Evolutionary conservation across 2,113 vertebrate species (phyloP).

Genomic region (Ranitomeya imitator): DNA sequence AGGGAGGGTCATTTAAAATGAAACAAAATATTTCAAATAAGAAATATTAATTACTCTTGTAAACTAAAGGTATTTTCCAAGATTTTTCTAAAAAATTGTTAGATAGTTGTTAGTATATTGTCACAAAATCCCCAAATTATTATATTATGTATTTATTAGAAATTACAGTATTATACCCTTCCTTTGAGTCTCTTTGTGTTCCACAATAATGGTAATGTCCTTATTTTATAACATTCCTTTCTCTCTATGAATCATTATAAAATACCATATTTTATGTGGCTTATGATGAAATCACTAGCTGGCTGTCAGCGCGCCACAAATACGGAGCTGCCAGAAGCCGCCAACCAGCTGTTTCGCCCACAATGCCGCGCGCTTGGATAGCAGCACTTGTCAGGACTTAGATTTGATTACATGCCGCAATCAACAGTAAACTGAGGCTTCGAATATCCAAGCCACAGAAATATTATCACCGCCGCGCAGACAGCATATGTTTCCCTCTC

Average conservation of each 20-base stretch:
- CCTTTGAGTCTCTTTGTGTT: no score
- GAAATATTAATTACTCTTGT: no score
- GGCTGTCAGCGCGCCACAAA: neutral
- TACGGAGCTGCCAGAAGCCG: neutral
- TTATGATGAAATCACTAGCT: neutral
- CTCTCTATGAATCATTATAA: no score
- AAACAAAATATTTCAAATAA: no score
- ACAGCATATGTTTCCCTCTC: neutral
- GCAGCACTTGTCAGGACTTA: slow-evolving; percentile 23
- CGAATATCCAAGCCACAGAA: slow-evolving; percentile 17
- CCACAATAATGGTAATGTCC: no score
- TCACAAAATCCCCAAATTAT: no score
- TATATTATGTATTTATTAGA: no score
- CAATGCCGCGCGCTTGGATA: neutral
- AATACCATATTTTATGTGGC: neutral
- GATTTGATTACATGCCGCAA: slow-evolving; percentile 48
- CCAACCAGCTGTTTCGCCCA: neutral
- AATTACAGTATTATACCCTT: no score
- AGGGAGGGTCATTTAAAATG: no score
- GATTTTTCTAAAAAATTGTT: no score
- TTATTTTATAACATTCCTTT: neutral
- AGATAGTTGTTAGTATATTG: no score
- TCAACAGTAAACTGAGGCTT: slow-evolving; percentile 38
- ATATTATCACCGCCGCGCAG: slow-evolving; percentile 37
- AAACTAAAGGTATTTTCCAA: no score